Evolutionary conservation across 1,140 invertebrate genomes (phyloP).

Genomic region (Metopolophium dirhodum): DNA sequence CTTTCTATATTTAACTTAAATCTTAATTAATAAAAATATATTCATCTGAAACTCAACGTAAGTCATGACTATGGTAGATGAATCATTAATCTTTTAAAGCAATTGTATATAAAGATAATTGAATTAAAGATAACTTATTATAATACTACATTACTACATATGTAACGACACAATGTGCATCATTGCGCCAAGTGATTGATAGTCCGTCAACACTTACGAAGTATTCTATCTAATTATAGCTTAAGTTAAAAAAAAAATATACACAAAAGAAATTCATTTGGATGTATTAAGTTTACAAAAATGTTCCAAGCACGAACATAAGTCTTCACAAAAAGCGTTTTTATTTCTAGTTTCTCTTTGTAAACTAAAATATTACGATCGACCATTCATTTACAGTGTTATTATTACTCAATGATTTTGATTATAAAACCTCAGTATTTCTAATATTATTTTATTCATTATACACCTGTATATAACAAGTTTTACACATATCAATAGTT

Average conservation of each 20-base stretch:
- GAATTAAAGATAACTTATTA: conserved; percentile 8
- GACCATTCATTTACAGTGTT: background rate
- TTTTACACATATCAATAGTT: background rate
- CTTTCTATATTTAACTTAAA: background rate
- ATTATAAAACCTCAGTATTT: background rate
- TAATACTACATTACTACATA: background rate
- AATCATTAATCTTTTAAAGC: background rate
- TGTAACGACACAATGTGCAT: background rate
- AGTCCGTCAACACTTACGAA: conserved; percentile 24
- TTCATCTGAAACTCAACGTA: background rate
- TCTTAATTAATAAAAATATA: conserved; percentile 14
- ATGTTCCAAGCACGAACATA: background rate
- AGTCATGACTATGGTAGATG: background rate
- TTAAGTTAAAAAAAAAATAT: background rate
- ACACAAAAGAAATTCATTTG: background rate
- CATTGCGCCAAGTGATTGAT: conserved; percentile 24
- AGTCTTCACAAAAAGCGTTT: background rate
- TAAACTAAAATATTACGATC: background rate
- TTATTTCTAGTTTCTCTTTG: background rate
- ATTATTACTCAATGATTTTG: background rate
- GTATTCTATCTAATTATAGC: conserved; percentile 8
- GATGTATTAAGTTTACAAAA: background rate
- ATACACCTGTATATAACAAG: background rate
- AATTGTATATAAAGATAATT: background rate
- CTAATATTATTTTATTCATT: background rate